These are phyloP conservation scores for Odocoileus virginianus DNA, from an alignment of 2,113 vertebrate species.

Conservation along the genomic window DNA sequence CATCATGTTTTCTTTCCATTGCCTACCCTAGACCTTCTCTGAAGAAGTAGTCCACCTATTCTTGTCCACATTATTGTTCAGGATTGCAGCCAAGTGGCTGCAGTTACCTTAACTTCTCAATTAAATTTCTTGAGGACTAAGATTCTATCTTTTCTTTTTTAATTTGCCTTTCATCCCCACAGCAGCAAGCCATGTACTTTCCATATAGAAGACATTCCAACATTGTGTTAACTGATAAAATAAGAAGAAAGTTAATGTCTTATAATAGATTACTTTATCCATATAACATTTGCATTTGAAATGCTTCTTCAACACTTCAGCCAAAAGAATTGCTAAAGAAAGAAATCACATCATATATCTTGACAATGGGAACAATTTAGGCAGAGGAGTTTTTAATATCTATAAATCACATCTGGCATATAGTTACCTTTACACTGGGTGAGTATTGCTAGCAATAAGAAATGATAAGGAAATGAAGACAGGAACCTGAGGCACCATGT, in stretches of 20 bases:
- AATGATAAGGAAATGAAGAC: neutral
- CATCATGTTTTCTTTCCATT: neutral
- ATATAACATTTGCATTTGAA: neutral
- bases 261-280: neutral
- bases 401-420: neutral
- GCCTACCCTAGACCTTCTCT: neutral
- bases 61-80: neutral
- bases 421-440: neutral
- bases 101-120: neutral
- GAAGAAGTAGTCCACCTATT: neutral
- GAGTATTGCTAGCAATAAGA: neutral
- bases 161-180: neutral
- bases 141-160: neutral
- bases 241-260: neutral
- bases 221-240: neutral
- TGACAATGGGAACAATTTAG: neutral
- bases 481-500: neutral
- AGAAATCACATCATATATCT: neutral
- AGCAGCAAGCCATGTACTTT: neutral
- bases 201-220: neutral
- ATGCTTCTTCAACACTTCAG: neutral
- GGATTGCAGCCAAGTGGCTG: neutral
- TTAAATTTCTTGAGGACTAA: neutral
- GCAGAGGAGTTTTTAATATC: neutral
- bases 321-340: neutral